Conservation (phyloP, 2,113 vertebrate genomes). For the Phyllostomus discolor region DNA sequence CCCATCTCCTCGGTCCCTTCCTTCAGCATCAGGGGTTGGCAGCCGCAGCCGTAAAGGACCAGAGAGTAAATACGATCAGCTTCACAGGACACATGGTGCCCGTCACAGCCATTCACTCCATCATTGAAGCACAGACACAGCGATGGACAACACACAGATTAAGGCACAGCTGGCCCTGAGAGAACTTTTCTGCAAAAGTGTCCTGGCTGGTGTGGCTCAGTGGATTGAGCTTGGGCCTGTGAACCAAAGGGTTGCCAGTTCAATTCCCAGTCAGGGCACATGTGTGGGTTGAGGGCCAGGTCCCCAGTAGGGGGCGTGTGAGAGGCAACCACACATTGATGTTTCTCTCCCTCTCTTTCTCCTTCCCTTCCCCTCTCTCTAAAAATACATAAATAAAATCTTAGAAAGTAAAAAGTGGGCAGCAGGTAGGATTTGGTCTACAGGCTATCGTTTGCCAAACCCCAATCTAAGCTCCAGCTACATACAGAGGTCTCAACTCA, state of each 20-base stretch:
- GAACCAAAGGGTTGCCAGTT: too few relatives aligned
- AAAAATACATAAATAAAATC: too few relatives aligned
- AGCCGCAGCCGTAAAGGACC: neutral
- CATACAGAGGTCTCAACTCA: rapidly evolving
- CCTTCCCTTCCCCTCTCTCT: too few relatives aligned
- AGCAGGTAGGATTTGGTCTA: rapidly evolving
- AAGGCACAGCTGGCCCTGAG: rapidly evolving
- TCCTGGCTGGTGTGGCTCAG: too few relatives aligned
- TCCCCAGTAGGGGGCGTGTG: too few relatives aligned
- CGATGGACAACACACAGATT: rapidly evolving
- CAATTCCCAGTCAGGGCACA: too few relatives aligned
- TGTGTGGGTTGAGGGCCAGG: too few relatives aligned
- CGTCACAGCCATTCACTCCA: rapidly evolving
- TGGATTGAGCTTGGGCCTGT: too few relatives aligned
- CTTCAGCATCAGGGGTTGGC: too few relatives aligned
- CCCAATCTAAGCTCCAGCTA: too few relatives aligned
- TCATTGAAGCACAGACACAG: rapidly evolving
- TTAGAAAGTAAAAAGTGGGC: neutral
- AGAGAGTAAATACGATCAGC: neutral
- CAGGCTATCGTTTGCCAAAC: rapidly evolving
- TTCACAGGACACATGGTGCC: neutral
- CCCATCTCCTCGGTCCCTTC: rapidly evolving
- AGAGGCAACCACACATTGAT: too few relatives aligned
- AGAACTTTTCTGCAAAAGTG: neutral
- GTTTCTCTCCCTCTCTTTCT: too few relatives aligned